Base-by-base conservation (phyloP, 2,113 vertebrate species). In the Rhinolophus sinicus region DNA sequence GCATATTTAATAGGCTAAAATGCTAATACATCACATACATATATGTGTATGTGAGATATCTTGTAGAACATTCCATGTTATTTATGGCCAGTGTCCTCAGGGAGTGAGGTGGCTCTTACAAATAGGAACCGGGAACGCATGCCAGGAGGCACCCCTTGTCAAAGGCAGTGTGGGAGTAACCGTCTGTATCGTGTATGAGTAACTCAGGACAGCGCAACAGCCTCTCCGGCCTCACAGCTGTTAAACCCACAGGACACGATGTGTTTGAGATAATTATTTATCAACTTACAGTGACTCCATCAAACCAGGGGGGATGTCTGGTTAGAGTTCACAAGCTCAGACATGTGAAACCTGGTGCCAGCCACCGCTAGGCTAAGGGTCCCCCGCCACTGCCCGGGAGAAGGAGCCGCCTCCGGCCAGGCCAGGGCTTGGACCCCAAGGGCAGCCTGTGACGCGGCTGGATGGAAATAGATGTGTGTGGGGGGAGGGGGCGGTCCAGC, bases 151-250 rank as follows among this genome's bases (percentile, higher is more conserved):
- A 12, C 30, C 13, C 30, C 13, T 26, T 67, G 50, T 50, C 60
- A 26, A 56, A 73, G 65, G 50, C 9, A 19, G 0, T 0, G 18
- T 0, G 15, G 35, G n/a, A 54, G 44, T 16, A 22, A 76, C 50
- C 3, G 0, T 40, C 13, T 9, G 60, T 21, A 19, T 4, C 0
- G 7, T 12, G 3, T 5, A 11, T 21, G 38, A 58, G 26, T 14
- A 40, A 12, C 26, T 33, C 28, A 9, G 56, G 56, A 56, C 21
- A 30, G n/a, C 58, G 21, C 6, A 47, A 19, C 26, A n/a, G 5
- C 44, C 33, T 28, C 70, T 30, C 70, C 44, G 38, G 30, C 14
- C 50, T 50, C 56, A 13, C 1, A 11, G 60, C 60, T 44, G 52
- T 24, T 8, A 54, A 40, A 12, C 19, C 40, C 3, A 60, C 33